phyloP scores from a whole-genome alignment of 2,797 vertebrate species.

The Pseudochromis fuscus region DNA sequence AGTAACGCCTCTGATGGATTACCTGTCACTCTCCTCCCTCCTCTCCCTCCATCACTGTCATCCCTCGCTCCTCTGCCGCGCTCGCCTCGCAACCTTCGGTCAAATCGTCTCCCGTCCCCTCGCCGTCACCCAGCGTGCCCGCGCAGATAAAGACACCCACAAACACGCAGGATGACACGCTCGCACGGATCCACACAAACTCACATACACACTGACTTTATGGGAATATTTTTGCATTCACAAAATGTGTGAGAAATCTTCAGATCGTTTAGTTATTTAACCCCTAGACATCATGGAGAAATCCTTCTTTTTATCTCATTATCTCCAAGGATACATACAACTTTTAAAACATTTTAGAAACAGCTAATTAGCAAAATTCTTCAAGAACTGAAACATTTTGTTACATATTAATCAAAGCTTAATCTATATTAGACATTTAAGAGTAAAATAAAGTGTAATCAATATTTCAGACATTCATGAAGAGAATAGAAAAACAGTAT shows the following conservation, averaged over 20 bases:
- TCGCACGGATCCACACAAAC: not conserved
- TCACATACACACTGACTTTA: not conserved
- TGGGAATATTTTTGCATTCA: not conserved
- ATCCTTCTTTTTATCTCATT: no score
- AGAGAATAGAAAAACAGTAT: no score
- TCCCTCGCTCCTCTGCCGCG: slow-evolving; percentile 45
- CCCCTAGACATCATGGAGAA: no score
- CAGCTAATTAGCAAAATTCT: no score
- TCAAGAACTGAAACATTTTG: no score
- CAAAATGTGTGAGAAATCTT: not conserved
- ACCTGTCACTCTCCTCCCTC: slow-evolving; percentile 77
- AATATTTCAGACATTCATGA: no score
- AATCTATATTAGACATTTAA: no score
- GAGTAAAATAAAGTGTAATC: no score
- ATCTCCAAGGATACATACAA: no score
- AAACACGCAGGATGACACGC: slow-evolving; percentile 20
- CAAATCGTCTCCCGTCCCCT: slow-evolving; percentile 62
- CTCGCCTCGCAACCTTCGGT: slow-evolving; percentile 61
- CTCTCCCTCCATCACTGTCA: slow-evolving; percentile 83
- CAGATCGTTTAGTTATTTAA: not conserved
- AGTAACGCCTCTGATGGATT: slow-evolving; percentile 83
- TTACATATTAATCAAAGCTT: no score
- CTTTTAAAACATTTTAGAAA: no score
- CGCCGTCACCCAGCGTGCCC: slow-evolving; percentile 46
- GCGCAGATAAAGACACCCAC: slow-evolving; percentile 58